phyloP scores from a whole-genome alignment of 1,140 invertebrate genomes.

The Thalassaphorura encarpata region DNA sequence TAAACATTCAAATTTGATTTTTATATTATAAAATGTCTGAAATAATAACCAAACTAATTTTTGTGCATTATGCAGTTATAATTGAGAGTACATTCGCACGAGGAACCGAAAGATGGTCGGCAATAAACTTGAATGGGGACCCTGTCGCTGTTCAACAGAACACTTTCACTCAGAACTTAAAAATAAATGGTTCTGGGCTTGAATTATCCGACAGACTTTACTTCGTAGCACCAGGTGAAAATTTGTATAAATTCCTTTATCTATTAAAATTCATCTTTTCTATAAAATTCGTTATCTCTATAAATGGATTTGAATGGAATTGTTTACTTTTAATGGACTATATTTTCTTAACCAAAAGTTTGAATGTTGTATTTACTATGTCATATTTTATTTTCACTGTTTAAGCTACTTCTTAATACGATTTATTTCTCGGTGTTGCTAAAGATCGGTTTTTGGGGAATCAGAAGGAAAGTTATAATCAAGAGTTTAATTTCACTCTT shows the following conservation, averaged over 20 bases:
- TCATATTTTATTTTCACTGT: too few relatives aligned
- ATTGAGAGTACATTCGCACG: constrained; percentile 69
- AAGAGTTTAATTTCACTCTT: constrained; percentile 78
- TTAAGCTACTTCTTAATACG: too few relatives aligned
- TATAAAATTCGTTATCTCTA: too few relatives aligned
- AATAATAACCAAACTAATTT: too few relatives aligned
- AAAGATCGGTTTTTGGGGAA: constrained; percentile 83
- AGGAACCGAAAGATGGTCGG: constrained; percentile 76
- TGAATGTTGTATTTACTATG: too few relatives aligned
- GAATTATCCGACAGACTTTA: constrained; percentile 62
- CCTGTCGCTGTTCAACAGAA: constrained; percentile 62
- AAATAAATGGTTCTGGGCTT: constrained; percentile 55
- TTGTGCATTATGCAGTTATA: too few relatives aligned
- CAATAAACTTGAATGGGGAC: constrained; percentile 49
- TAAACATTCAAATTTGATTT: not conserved
- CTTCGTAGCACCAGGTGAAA: constrained; percentile 69
- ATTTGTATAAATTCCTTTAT: too few relatives aligned
- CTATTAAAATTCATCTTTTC: too few relatives aligned
- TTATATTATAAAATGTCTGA: not conserved
- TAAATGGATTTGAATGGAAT: too few relatives aligned
- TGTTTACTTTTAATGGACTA: too few relatives aligned
- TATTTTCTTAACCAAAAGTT: too few relatives aligned
- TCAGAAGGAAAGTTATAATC: constrained; percentile 88
- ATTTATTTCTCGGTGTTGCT: too few relatives aligned
- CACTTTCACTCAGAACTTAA: constrained; percentile 66